Evolutionary conservation across 2,888 invertebrate species (phyloP).

Genomic region (Ectropis crepuscularia): DNA sequence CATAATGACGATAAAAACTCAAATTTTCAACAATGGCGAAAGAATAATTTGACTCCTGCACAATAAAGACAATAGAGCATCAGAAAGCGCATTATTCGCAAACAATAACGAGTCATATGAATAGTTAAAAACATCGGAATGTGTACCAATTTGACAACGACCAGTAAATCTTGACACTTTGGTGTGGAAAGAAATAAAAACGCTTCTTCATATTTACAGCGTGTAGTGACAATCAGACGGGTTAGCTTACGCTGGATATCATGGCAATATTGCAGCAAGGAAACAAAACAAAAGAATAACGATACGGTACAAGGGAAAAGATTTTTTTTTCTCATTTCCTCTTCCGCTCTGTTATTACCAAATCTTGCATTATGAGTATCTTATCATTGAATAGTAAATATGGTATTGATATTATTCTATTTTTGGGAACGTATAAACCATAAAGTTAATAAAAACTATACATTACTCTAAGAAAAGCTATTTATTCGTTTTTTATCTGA

Average conservation of each 20-base stretch:
- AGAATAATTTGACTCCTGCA: conserved; percentile 32
- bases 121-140: conserved; percentile 52
- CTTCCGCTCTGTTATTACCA: neutral
- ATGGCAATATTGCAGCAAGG: conserved; percentile 67
- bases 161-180: conserved; percentile 55
- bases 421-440: too few relatives aligned
- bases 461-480: too few relatives aligned
- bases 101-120: conserved; percentile 44
- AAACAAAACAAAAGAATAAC: conserved; percentile 64
- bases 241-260: conserved; percentile 66
- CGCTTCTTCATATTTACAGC: conserved; percentile 47
- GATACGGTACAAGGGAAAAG: conserved; percentile 43
- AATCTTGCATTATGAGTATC: neutral
- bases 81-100: conserved; percentile 21
- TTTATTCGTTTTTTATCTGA: too few relatives aligned
- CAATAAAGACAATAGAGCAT: conserved; percentile 27
- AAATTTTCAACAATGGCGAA: conserved; percentile 21
- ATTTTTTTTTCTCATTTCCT: conserved; percentile 3
- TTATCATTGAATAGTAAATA: too few relatives aligned
- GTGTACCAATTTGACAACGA: conserved; percentile 45
- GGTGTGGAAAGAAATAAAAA: conserved; percentile 52
- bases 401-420: too few relatives aligned
- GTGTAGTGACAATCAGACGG: conserved; percentile 54
- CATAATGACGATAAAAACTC: conserved; percentile 10
- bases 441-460: too few relatives aligned